Evolutionary conservation across 2,113 vertebrate species (phyloP).

Genomic region (Dipodomys merriami): DNA sequence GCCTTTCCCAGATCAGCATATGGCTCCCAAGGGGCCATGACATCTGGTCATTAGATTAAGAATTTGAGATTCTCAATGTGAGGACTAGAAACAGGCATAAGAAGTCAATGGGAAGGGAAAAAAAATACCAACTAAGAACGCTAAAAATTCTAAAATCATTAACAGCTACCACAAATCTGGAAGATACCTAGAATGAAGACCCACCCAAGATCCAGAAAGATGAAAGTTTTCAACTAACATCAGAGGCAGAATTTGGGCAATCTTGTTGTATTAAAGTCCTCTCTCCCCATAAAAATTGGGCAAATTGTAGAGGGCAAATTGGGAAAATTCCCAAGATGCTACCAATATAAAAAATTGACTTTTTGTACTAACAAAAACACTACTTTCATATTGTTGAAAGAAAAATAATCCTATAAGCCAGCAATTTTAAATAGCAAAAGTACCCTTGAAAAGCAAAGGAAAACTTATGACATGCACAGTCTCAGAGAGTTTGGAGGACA

Average conservation of each 20-base stretch:
- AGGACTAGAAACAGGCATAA: not conserved
- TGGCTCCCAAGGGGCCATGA: not conserved
- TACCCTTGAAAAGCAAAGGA: too few species aligned
- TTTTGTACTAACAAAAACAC: too few species aligned
- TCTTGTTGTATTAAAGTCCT: not conserved
- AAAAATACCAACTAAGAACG: slow-evolving; percentile 14
- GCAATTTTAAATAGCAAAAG: too few species aligned
- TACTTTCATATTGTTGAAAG: too few species aligned
- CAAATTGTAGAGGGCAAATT: slow-evolving; percentile 29
- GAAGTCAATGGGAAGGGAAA: not conserved
- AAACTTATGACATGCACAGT: too few species aligned
- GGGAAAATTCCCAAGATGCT: slow-evolving; percentile 4
- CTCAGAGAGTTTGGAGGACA: too few species aligned
- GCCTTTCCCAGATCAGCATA: not conserved
- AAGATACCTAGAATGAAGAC: not conserved
- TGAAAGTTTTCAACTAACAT: slow-evolving; percentile 8
- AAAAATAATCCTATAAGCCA: too few species aligned
- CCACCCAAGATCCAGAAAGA: slow-evolving; percentile 23
- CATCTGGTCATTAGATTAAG: not conserved
- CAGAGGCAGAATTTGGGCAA: slow-evolving; percentile 3
- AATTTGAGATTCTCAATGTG: slow-evolving; percentile 9
- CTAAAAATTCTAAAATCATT: slow-evolving; percentile 49
- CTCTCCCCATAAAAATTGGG: not conserved
- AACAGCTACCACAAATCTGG: not conserved
- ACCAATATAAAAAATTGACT: not conserved